Conservation (phyloP, 2,797 vertebrate genomes). For the Cygnus olor region DNA sequence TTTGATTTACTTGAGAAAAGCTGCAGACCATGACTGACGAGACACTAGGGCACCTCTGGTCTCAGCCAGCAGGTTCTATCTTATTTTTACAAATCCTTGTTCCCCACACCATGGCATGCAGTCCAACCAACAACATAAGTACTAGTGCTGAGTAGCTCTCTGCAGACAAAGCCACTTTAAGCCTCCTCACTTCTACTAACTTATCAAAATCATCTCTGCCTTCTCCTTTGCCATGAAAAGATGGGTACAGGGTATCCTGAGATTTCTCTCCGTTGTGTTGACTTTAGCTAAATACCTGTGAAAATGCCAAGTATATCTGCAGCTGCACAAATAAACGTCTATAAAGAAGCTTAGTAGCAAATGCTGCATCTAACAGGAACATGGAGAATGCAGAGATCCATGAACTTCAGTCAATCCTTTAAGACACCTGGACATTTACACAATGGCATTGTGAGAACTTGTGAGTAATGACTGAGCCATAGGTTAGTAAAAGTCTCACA, state of each 20-base stretch:
- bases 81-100: background rate
- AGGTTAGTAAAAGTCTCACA: background rate
- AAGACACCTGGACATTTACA: background rate
- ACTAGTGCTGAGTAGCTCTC: background rate
- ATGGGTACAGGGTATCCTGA: background rate
- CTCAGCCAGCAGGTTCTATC: background rate
- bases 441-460: background rate
- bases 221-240: background rate
- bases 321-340: background rate
- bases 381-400: background rate
- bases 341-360: background rate
- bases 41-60: background rate
- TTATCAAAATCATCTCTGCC: background rate
- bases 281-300: background rate
- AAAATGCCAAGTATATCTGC: background rate
- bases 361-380: background rate
- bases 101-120: accelerated
- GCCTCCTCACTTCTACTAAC: background rate
- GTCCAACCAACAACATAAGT: background rate
- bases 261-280: background rate
- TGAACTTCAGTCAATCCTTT: background rate
- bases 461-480: background rate
- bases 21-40: background rate
- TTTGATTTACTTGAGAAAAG: background rate
- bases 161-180: background rate